phyloP scores from a whole-genome alignment of 1,140 invertebrate species.

The Philotrypesis tridentata region DNA sequence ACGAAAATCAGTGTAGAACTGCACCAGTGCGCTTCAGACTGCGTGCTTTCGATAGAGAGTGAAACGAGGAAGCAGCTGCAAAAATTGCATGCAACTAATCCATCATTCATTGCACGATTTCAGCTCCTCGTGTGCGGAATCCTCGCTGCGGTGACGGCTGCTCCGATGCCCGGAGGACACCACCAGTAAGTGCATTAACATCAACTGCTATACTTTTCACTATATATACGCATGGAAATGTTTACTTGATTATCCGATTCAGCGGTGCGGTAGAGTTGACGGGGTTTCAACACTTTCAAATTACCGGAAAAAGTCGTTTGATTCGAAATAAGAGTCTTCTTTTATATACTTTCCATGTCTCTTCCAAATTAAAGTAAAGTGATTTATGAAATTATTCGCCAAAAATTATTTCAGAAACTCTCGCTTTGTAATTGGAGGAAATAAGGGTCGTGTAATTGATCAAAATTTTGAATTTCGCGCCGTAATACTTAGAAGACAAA shows the following conservation, averaged over 20 bases:
- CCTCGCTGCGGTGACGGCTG: constrained; percentile 58
- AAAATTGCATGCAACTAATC: not conserved
- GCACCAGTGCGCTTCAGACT: too few relatives aligned
- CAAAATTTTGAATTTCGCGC: too few relatives aligned
- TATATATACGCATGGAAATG: not conserved
- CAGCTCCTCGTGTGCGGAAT: constrained; percentile 66
- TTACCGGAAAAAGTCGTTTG: not conserved
- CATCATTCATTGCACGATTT: constrained; percentile 55
- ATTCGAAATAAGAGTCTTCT: not conserved
- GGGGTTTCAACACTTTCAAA: not conserved
- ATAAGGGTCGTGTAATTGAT: too few relatives aligned
- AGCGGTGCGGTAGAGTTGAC: not conserved
- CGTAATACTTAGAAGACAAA: too few relatives aligned
- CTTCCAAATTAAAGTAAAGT: too few relatives aligned
- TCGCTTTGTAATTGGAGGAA: too few relatives aligned
- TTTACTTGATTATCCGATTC: not conserved
- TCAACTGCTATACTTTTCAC: not conserved
- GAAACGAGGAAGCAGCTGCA: too few relatives aligned
- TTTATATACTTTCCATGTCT: not conserved
- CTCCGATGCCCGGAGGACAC: constrained; percentile 57
- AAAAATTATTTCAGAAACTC: too few relatives aligned
- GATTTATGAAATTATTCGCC: too few relatives aligned
- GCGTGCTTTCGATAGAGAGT: too few relatives aligned
- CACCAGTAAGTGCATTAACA: constrained; percentile 61
- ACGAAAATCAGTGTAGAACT: too few relatives aligned